A percentile compares a stretch with the other conserved stretches of the same genome.
phyloP scores from a whole-genome alignment of 2,888 invertebrate genomes.

The Gnatocerus cornutus region DNA sequence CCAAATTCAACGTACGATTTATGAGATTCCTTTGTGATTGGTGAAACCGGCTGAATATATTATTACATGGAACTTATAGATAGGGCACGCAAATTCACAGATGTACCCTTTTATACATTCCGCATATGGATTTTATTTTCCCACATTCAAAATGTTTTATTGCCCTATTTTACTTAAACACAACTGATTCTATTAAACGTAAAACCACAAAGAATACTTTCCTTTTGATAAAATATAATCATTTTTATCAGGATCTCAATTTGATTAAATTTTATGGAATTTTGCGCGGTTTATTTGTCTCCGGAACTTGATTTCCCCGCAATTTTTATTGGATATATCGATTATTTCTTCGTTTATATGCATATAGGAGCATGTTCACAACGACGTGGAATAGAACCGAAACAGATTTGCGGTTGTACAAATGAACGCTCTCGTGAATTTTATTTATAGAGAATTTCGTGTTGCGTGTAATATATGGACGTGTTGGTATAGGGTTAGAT shows the following conservation, averaged over 20 bases:
- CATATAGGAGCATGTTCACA: background rate
- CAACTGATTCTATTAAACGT: background rate
- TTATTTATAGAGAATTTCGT: conserved; percentile 22
- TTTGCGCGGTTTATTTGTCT: background rate
- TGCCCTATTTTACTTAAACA: conserved; percentile 29
- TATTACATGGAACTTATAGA: conserved; percentile 47
- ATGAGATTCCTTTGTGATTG: conserved; percentile 51
- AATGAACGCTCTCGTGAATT: conserved; percentile 28
- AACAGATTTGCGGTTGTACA: conserved; percentile 19
- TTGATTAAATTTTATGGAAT: background rate
- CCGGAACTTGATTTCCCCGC: background rate
- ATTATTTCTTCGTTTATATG: conserved; percentile 1
- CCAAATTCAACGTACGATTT: conserved; percentile 48
- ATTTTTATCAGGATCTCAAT: background rate
- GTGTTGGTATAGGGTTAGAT: conserved; percentile 48
- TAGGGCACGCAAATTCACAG: conserved; percentile 35
- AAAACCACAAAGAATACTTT: no score
- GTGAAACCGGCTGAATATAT: conserved; percentile 46
- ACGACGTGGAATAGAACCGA: conserved; percentile 1
- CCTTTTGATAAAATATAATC: no score
- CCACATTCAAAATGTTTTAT: conserved; percentile 14
- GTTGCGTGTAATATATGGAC: conserved; percentile 25
- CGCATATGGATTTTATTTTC: conserved; percentile 31
- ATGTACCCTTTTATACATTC: conserved; percentile 34
- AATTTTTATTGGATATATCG: conserved; percentile 5